Evolutionary conservation across 2,888 invertebrate species (phyloP).

Genomic region (Caenorhabditis sp.): DNA sequence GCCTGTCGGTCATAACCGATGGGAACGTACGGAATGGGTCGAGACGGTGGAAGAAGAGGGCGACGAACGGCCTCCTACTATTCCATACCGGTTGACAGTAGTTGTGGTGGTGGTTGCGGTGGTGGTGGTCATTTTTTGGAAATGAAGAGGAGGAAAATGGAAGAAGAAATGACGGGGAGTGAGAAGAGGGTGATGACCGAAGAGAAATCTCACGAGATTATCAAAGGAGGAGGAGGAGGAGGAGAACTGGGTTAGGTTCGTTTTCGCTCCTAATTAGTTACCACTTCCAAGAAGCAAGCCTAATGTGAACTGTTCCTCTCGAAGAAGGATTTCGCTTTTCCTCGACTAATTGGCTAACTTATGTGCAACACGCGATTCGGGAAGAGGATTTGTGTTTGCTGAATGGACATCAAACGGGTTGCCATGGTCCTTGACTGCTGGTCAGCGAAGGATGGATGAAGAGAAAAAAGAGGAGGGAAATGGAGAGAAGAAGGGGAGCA

Average conservation of each 20-base stretch:
- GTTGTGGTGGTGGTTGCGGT: slow-evolving; percentile 11
- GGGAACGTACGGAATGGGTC: slow-evolving; percentile 52
- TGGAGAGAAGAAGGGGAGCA: slow-evolving; percentile 11
- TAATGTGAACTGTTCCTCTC: slow-evolving; percentile 13
- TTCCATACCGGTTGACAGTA: slow-evolving; percentile 43
- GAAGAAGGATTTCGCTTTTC: slow-evolving; percentile 20
- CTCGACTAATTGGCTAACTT: slow-evolving; percentile 29
- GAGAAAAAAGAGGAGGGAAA: slow-evolving; percentile 15
- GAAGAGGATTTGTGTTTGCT: slow-evolving; percentile 11
- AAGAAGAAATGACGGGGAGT: neutral
- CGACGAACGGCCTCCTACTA: slow-evolving; percentile 25
- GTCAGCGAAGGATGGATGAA: slow-evolving; percentile 34
- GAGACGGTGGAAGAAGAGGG: slow-evolving; percentile 22
- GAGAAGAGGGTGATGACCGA: neutral
- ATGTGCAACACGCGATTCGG: slow-evolving; percentile 42
- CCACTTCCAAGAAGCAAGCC: slow-evolving; percentile 3
- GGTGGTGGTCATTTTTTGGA: slow-evolving; percentile 43
- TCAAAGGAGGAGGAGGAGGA: neutral
- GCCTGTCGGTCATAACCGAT: slow-evolving; percentile 33
- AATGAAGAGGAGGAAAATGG: slow-evolving; percentile 7
- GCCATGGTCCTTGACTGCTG: slow-evolving; percentile 32
- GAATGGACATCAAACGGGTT: slow-evolving; percentile 34
- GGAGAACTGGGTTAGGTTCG: slow-evolving; percentile 57
- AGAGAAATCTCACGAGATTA: slow-evolving; percentile 6
- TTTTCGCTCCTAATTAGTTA: slow-evolving; percentile 58